These are phyloP conservation scores for Bufo gargarizans DNA, from an alignment of 2,113 vertebrate genomes.

Conservation along the genomic window DNA sequence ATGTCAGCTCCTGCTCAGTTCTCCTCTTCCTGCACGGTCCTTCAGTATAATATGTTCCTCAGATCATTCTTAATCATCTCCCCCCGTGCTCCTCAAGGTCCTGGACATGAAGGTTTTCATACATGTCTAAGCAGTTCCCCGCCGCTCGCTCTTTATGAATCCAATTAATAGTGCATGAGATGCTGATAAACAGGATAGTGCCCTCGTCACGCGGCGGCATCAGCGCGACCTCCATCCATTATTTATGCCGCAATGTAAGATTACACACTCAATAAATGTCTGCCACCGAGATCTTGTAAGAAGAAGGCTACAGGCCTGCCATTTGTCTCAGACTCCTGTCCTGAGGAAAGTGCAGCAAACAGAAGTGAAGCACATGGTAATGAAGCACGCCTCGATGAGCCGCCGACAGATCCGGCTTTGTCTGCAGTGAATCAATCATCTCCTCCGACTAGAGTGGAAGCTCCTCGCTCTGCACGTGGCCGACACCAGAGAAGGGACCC, in stretches of 20 bases:
- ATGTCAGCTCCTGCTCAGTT: not conserved
- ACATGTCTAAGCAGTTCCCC: not conserved
- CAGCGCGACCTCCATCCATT: constrained; percentile 16
- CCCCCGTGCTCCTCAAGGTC: not conserved
- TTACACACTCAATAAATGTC: constrained; percentile 46
- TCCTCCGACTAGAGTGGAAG: not conserved
- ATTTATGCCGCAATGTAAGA: constrained; percentile 26
- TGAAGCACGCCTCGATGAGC: not conserved
- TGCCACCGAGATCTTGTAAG: not conserved
- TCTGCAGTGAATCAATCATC: constrained; percentile 1
- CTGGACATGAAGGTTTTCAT: not conserved
- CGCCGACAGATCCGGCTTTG: not conserved
- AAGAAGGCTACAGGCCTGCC: not conserved
- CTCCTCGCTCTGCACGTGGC: not conserved
- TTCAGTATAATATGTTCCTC: not conserved
- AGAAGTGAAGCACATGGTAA: not conserved
- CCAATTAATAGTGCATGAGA: constrained; percentile 42
- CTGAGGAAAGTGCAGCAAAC: not conserved
- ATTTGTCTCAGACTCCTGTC: not conserved
- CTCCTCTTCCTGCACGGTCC: not conserved
- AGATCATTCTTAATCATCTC: not conserved
- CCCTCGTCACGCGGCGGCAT: not conserved
- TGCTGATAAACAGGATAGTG: not conserved
- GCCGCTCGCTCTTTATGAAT: constrained; percentile 10
- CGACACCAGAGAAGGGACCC: too few relatives aligned